Percentiles rank a stretch among this genome's conserved stretches.
Conservation (phyloP, 2,113 vertebrate species). For the Oenanthe oenanthe region DNA sequence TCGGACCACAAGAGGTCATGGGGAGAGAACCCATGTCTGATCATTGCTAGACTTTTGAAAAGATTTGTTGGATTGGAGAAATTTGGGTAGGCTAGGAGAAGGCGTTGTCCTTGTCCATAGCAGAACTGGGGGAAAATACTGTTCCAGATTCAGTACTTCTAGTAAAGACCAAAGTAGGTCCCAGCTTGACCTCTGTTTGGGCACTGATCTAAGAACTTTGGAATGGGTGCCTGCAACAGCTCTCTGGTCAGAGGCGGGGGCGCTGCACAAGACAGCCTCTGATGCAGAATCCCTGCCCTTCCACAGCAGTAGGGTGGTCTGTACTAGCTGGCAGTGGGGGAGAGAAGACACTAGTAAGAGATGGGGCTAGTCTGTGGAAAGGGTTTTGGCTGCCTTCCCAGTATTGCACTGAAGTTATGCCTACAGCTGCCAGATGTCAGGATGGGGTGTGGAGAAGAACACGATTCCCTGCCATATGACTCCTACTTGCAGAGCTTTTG, state of each 20-base stretch:
- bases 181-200: neutral
- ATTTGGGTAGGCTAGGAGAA: neutral
- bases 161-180: neutral
- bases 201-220: neutral
- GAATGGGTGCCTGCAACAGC: neutral
- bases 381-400: conserved; percentile 32
- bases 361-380: neutral
- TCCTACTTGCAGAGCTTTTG: neutral
- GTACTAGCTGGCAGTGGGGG: neutral
- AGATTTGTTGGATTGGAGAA: neutral
- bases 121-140: neutral
- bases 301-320: neutral
- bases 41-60: neutral
- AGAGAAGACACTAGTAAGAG: neutral
- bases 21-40: neutral
- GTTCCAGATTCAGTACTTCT: neutral
- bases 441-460: neutral
- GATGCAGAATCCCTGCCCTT: neutral
- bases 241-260: neutral
- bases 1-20: neutral
- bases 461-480: fast-evolving
- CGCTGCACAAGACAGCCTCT: neutral
- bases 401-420: neutral
- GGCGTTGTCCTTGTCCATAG: neutral
- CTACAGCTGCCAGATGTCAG: conserved; percentile 22